Evolutionary conservation across 2,888 invertebrate species (phyloP), one percentile per base, ranked within the genome.

Genomic region (Hirtodrosophila histrioides): DNA sequence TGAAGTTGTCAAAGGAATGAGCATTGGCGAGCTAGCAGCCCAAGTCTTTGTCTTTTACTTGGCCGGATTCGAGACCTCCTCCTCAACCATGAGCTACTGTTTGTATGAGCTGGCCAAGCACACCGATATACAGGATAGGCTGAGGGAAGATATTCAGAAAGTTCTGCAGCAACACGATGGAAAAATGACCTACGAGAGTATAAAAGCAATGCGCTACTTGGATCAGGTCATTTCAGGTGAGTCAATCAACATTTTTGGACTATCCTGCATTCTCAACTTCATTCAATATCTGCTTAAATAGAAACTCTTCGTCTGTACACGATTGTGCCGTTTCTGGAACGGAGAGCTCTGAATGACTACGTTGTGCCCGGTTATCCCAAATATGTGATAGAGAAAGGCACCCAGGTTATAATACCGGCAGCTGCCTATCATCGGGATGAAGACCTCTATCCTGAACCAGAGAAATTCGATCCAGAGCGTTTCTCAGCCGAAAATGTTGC

Each of bases 401-500:
- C 78, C 2, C 62, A 71, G 3, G 41, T 90, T 0, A 3, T 86
- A 0, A 69, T 91, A 17, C 91, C 90, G 0, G 68, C 75, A 7
- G 91, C 92, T 56, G 92, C 93, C 0, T 92, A 94, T 72, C 94
- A 95, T 55, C 92, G 92, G 78, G 94, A 94, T 70, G 89, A 90
- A 1, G 78, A 91, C 2, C 84, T 90, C 33, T 93, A 91, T 67
- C 91, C 92, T 0, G 91, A 95, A 2, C 95, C 95, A 0, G 91
- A 93, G 1, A 92, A 90, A 12, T 95, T 94, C 56, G 92, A 94
- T 61, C 95, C 95, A 0, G 94, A 94, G 0, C 91, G 94, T 69
- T 95, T 94, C 86, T 89, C 92, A 0, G 90, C 92, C 1, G 93
- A 94, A 62, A 92, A 93, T 45, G 93, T 93, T 53, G 90, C 92